A percentile compares a stretch with the other conserved stretches of the same genome.
These are phyloP conservation scores for Eupelmus urozonus DNA, from an alignment of 2,888 invertebrate species.

Conservation along the genomic window DNA sequence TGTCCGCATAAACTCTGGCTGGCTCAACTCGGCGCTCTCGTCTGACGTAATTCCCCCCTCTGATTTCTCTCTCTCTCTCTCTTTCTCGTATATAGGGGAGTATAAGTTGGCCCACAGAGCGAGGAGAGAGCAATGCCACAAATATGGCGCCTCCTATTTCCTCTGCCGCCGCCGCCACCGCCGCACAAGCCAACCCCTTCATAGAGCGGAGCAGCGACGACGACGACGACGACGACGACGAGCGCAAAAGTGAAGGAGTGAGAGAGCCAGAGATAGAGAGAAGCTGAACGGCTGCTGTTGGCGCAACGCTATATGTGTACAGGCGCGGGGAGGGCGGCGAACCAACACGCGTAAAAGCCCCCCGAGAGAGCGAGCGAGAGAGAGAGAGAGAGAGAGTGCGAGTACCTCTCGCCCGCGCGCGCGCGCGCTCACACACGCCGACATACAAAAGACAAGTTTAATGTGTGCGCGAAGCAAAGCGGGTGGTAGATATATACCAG, in stretches of 20 bases:
- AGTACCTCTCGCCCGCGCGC: slow-evolving; percentile 33
- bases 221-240: too few species aligned
- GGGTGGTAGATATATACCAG: slow-evolving; percentile 59
- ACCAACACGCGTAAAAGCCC: slow-evolving; percentile 60
- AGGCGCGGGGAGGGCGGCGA: slow-evolving; percentile 27
- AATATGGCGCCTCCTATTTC: slow-evolving; percentile 77
- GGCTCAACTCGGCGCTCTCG: too few species aligned
- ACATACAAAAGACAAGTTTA: slow-evolving; percentile 61
- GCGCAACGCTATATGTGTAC: slow-evolving; percentile 44
- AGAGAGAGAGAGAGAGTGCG: slow-evolving; percentile 58
- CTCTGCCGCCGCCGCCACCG: slow-evolving; percentile 67
- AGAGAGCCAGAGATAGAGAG: slow-evolving; percentile 56
- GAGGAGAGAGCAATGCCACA: slow-evolving; percentile 68
- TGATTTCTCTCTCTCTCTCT: slow-evolving; percentile 65
- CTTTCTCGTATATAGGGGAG: slow-evolving; percentile 66
- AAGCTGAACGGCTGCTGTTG: slow-evolving; percentile 55
- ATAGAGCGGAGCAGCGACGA: slow-evolving; percentile 53
- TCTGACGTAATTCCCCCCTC: slow-evolving; percentile 64
- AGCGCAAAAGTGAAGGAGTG: slow-evolving; percentile 62
- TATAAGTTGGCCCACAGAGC: slow-evolving; percentile 50
- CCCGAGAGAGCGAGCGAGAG: slow-evolving; percentile 54
- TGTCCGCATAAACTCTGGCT: slow-evolving; percentile 73
- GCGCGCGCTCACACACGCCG: slow-evolving; percentile 55
- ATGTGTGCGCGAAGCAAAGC: slow-evolving; percentile 62
- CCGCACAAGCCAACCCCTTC: slow-evolving; percentile 51